Evolutionary conservation across 2,113 vertebrate genomes (phyloP).

Genomic region (Tauraco erythrolophus): DNA sequence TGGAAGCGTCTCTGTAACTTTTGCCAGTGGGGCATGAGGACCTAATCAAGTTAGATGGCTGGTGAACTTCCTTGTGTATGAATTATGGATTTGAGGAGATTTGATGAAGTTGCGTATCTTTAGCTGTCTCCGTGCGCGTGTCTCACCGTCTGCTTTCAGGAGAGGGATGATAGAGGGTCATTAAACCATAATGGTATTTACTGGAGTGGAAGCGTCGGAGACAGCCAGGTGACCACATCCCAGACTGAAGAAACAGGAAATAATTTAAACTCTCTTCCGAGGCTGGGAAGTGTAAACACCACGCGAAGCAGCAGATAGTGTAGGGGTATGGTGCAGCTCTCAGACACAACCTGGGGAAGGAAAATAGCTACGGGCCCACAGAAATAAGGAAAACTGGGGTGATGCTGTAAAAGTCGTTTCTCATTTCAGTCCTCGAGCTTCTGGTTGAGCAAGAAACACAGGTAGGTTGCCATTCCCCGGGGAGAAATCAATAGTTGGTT

Average conservation of each 20-base stretch:
- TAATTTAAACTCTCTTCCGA: background rate
- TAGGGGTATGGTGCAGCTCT: background rate
- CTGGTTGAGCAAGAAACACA: background rate
- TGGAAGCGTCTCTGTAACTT: background rate
- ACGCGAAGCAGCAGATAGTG: fast-evolving
- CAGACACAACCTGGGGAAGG: background rate
- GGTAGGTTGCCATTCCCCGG: background rate
- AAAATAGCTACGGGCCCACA: background rate
- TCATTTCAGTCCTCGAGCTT: background rate
- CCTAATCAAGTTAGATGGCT: background rate
- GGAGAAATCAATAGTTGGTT: background rate
- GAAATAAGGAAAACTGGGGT: background rate
- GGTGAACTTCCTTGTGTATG: background rate
- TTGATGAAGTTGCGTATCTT: background rate
- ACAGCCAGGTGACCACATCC: conserved; percentile 15
- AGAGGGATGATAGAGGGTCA: background rate
- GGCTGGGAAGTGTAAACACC: background rate
- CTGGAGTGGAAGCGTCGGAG: background rate
- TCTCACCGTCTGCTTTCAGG: background rate
- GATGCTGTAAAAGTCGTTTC: background rate
- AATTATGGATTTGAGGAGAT: conserved; percentile 4
- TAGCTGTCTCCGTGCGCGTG: background rate
- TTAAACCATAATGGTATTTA: conserved; percentile 5
- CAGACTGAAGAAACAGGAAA: background rate
- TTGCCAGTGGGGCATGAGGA: background rate